These are phyloP conservation scores for Aporrectodea caliginosa DNA, from an alignment of 1,140 invertebrate species.

Conservation along the genomic window DNA sequence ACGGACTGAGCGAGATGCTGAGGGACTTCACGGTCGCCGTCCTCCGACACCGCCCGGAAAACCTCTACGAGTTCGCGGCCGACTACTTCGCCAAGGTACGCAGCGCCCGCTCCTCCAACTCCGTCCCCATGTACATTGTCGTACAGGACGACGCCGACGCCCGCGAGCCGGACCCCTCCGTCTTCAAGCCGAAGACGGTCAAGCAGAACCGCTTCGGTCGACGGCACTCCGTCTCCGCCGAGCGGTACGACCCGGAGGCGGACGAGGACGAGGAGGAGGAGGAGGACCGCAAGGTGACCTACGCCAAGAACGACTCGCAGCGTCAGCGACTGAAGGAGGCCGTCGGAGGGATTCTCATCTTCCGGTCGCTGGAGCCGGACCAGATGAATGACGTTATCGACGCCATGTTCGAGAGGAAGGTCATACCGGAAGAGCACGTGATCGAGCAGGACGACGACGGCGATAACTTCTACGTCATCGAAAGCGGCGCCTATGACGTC, in stretches of 20 bases:
- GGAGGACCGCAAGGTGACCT: slow-evolving; percentile 5
- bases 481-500: slow-evolving; percentile 78
- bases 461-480: slow-evolving; percentile 97
- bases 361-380: slow-evolving; percentile 76
- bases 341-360: slow-evolving; percentile 87
- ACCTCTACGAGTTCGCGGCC: slow-evolving; percentile 84
- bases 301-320: slow-evolving; percentile 67
- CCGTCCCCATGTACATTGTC: slow-evolving; percentile 54
- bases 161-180: slow-evolving; percentile 46
- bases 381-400: slow-evolving; percentile 86
- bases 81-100: slow-evolving; percentile 76
- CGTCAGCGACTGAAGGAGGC: slow-evolving; percentile 80
- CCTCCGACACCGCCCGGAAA: slow-evolving; percentile 80
- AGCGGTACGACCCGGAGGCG: slow-evolving; percentile 91
- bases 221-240: slow-evolving; percentile 62
- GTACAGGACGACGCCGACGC: slow-evolving; percentile 50
- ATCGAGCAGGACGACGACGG: slow-evolving; percentile 96
- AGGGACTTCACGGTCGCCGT: slow-evolving; percentile 92
- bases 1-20: slow-evolving; percentile 83
- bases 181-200: slow-evolving; percentile 43
- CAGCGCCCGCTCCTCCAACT: slow-evolving; percentile 42
- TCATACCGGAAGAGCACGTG: slow-evolving; percentile 72
- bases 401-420: slow-evolving; percentile 83
- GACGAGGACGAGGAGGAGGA: slow-evolving; percentile 80
- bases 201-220: slow-evolving; percentile 38